A percentile compares a stretch with the other conserved stretches of the same genome.
phyloP scores from a whole-genome alignment of 2,113 vertebrate species.

The Actenoides hombroni region DNA sequence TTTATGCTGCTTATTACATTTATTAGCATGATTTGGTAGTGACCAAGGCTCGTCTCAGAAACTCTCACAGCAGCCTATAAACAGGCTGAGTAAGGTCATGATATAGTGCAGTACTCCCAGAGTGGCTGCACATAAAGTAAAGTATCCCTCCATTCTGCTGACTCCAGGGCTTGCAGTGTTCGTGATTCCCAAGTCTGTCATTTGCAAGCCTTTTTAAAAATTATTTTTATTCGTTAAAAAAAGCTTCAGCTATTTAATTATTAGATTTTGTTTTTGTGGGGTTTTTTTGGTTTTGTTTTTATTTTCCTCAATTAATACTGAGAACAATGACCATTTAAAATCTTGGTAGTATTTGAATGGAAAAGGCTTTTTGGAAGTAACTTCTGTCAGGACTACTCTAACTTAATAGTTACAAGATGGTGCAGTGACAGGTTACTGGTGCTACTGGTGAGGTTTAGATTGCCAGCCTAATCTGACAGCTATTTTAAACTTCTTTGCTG shows the following conservation, averaged over 20 bases:
- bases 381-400: background rate
- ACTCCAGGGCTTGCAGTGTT: background rate
- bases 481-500: background rate
- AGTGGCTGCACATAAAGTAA: background rate
- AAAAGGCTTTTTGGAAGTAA: background rate
- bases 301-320: background rate
- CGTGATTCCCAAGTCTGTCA: accelerated
- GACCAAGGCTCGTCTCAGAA: background rate
- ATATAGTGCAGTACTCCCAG: background rate
- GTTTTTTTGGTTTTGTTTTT: background rate
- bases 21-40: background rate
- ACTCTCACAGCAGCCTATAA: background rate
- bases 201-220: background rate
- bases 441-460: background rate
- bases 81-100: background rate
- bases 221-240: background rate
- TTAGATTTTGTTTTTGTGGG: too few species aligned
- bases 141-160: background rate
- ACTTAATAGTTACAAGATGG: background rate
- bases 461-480: background rate
- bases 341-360: background rate
- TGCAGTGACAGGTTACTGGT: background rate
- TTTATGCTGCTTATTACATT: background rate
- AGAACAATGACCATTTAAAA: background rate
- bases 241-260: background rate